Conservation (phyloP, 2,113 vertebrate genomes). For the Gobius niger region DNA sequence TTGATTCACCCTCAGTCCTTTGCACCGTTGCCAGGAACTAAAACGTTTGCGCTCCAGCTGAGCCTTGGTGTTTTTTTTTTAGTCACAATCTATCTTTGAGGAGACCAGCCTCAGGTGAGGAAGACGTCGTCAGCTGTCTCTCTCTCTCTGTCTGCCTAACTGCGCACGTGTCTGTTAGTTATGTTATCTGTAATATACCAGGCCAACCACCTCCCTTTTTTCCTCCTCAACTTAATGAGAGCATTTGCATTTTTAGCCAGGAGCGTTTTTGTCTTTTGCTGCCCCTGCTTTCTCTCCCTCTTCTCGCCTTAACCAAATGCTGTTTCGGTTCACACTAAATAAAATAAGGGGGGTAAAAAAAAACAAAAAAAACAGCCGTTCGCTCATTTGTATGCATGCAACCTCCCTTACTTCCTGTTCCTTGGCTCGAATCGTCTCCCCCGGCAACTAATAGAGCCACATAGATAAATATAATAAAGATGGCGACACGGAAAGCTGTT, state of each 20-base stretch:
- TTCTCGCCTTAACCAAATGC: constrained; percentile 49
- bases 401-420: constrained; percentile 76
- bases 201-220: constrained; percentile 64
- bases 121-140: constrained; percentile 57
- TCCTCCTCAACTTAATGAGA: constrained; percentile 71
- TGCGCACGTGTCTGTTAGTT: constrained; percentile 35
- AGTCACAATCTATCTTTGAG: not conserved
- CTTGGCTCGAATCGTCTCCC: constrained; percentile 66
- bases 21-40: constrained; percentile 3
- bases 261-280: constrained; percentile 57
- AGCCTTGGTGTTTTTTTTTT: not conserved
- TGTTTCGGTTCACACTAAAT: no score
- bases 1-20: constrained; percentile 6
- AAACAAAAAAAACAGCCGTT: constrained; percentile 68
- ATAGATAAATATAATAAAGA: not conserved
- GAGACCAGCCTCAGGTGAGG: constrained; percentile 27
- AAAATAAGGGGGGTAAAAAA: not conserved
- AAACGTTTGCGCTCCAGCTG: constrained; percentile 1
- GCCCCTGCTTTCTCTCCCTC: constrained; percentile 53
- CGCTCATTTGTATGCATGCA: constrained; percentile 78
- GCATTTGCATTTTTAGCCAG: constrained; percentile 76
- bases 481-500: no score
- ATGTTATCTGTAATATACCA: constrained; percentile 71
- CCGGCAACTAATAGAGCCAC: constrained; percentile 43
- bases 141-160: constrained; percentile 13